Percentiles rank a stretch among this genome's conserved stretches.
Evolutionary conservation across 1,140 invertebrate species (phyloP).

Genomic region (Drosophila prosaltans): DNA sequence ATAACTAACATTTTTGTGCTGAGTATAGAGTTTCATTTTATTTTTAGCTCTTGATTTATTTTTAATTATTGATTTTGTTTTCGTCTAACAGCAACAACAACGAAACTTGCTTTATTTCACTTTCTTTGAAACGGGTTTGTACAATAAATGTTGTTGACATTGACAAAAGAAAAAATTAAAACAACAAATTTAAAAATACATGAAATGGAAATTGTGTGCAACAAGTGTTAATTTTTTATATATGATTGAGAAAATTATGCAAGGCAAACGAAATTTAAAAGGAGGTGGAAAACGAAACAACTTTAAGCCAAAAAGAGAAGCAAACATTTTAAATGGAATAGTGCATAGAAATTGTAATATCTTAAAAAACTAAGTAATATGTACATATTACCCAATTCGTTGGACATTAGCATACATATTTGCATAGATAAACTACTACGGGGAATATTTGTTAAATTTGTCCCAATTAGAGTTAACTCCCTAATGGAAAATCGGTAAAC

Average conservation of each 20-base stretch:
- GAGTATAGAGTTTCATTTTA: slow-evolving; percentile 41
- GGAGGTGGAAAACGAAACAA: background rate
- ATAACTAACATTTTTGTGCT: slow-evolving; percentile 7
- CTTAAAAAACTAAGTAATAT: too few species aligned
- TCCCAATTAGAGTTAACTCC: too few species aligned
- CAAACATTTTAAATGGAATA: too few species aligned
- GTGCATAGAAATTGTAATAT: too few species aligned
- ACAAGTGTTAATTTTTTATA: slow-evolving; percentile 30
- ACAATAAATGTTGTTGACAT: background rate
- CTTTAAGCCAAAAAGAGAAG: background rate
- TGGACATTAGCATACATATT: too few species aligned
- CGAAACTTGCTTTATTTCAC: slow-evolving; percentile 20
- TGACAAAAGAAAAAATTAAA: background rate
- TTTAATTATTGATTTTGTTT: slow-evolving; percentile 69
- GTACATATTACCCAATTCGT: too few species aligned
- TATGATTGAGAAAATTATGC: slow-evolving; percentile 9
- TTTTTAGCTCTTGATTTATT: slow-evolving; percentile 69
- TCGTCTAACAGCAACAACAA: slow-evolving; percentile 9
- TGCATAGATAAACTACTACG: too few species aligned
- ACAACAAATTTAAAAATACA: background rate
- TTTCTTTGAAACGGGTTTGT: slow-evolving; percentile 39
- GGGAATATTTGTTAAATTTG: too few species aligned
- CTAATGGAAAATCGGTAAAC: too few species aligned
- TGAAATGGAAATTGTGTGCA: background rate
- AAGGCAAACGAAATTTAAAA: background rate